A percentile compares a stretch with the other conserved stretches of the same genome.
Evolutionary conservation across 2,888 invertebrate species (phyloP).

Genomic region (Chesias legatella): DNA sequence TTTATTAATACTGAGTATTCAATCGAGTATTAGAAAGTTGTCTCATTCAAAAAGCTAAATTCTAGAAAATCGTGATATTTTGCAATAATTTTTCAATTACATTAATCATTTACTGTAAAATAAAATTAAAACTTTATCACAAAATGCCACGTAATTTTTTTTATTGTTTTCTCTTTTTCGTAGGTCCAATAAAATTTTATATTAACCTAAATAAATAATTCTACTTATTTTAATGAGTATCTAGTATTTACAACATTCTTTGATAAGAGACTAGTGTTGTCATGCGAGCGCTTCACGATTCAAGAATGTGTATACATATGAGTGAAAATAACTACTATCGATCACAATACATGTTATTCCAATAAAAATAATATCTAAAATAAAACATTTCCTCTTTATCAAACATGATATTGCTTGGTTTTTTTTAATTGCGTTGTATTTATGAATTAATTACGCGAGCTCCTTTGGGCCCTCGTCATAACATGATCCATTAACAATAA

Average conservation of each 20-base stretch:
- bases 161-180: slow-evolving; percentile 47
- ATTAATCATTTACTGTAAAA: not conserved
- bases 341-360: slow-evolving; percentile 8
- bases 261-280: slow-evolving; percentile 70
- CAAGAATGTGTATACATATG: slow-evolving; percentile 14
- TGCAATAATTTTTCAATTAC: slow-evolving; percentile 34
- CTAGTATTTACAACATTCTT: slow-evolving; percentile 73
- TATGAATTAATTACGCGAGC: not conserved
- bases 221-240: slow-evolving; percentile 71
- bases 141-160: slow-evolving; percentile 40
- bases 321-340: slow-evolving; percentile 6
- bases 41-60: not conserved
- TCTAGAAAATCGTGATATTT: slow-evolving; percentile 24
- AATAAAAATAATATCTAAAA: slow-evolving; percentile 18
- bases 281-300: slow-evolving; percentile 28
- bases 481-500: not conserved
- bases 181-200: slow-evolving; percentile 57
- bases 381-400: slow-evolving; percentile 12
- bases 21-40: slow-evolving; percentile 14
- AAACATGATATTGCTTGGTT: slow-evolving; percentile 12
- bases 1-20: slow-evolving; percentile 57
- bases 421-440: slow-evolving; percentile 1
- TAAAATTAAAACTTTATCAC: slow-evolving; percentile 33
- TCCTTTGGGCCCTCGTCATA: not conserved
- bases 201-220: slow-evolving; percentile 67